phyloP scores from a whole-genome alignment of 1,140 invertebrate species.

The Conus ventricosus region DNA sequence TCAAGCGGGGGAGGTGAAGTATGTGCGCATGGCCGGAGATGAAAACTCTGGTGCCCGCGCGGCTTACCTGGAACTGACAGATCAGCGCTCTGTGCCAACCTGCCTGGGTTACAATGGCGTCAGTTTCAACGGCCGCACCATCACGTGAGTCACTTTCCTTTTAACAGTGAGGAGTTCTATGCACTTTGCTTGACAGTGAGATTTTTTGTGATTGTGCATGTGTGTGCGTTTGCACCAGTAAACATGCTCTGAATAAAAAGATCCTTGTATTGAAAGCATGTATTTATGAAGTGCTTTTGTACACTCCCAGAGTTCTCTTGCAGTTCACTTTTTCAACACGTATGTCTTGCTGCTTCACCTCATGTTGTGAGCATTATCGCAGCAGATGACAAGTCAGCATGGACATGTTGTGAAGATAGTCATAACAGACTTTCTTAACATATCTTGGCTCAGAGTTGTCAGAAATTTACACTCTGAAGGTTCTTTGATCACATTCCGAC shows the following conservation, averaged over 20 bases:
- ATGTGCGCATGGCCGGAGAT: slow-evolving; percentile 91
- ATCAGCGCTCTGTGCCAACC: slow-evolving; percentile 90
- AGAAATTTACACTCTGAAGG: too few species aligned
- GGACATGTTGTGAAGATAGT: too few species aligned
- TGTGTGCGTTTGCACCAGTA: background rate
- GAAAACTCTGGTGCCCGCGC: slow-evolving; percentile 84
- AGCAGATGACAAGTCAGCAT: too few species aligned
- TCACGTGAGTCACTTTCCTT: slow-evolving; percentile 73
- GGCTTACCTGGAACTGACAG: slow-evolving; percentile 94
- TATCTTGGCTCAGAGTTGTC: too few species aligned
- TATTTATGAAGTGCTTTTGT: too few species aligned
- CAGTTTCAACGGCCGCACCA: slow-evolving; percentile 80
- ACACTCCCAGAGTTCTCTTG: too few species aligned
- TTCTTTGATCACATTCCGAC: too few species aligned
- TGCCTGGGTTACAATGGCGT: slow-evolving; percentile 90
- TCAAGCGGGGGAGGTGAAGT: slow-evolving; percentile 94
- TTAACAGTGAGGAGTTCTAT: background rate
- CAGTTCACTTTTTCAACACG: too few species aligned
- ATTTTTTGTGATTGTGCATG: background rate
- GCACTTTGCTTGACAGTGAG: background rate
- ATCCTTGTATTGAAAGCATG: background rate
- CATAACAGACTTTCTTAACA: too few species aligned
- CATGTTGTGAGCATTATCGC: too few species aligned
- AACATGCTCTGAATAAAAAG: background rate
- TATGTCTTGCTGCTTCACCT: too few species aligned